Evolutionary conservation across 2,113 vertebrate genomes (phyloP).

Genomic region (Tichodroma muraria): DNA sequence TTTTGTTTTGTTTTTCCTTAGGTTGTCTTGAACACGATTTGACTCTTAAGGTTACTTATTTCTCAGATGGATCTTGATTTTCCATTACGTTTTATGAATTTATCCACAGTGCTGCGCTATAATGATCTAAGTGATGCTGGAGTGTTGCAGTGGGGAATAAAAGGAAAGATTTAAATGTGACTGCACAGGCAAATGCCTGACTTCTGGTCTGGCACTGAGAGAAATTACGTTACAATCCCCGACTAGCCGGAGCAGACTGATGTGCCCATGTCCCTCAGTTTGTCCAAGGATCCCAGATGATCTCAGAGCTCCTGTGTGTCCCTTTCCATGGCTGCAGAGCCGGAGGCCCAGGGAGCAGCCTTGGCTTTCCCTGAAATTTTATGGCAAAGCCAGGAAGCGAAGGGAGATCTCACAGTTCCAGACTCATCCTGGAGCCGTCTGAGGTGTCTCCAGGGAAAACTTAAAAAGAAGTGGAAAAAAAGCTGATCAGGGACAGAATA

Average conservation of each 20-base stretch:
- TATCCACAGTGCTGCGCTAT: neutral
- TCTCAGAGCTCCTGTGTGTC: neutral
- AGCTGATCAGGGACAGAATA: neutral
- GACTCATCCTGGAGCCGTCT: neutral
- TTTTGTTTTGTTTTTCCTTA: neutral
- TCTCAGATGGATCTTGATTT: neutral
- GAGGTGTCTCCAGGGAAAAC: neutral
- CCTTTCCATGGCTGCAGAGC: neutral
- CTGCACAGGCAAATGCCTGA: neutral
- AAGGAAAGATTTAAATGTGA: neutral
- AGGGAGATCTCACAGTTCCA: neutral
- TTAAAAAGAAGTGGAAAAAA: neutral
- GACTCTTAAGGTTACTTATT: neutral
- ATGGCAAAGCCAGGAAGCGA: neutral
- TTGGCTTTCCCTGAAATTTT: neutral
- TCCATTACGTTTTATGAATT: neutral
- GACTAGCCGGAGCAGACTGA: neutral
- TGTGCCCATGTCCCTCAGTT: rapidly evolving
- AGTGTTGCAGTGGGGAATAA: neutral
- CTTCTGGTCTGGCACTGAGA: neutral
- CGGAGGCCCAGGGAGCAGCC: neutral
- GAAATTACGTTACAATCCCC: neutral
- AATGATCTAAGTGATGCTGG: neutral
- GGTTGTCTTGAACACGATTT: neutral
- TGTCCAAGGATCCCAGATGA: neutral